These are phyloP conservation scores for Bucorvus abyssinicus DNA, from an alignment of 2,797 vertebrate genomes.

Conservation along the genomic window DNA sequence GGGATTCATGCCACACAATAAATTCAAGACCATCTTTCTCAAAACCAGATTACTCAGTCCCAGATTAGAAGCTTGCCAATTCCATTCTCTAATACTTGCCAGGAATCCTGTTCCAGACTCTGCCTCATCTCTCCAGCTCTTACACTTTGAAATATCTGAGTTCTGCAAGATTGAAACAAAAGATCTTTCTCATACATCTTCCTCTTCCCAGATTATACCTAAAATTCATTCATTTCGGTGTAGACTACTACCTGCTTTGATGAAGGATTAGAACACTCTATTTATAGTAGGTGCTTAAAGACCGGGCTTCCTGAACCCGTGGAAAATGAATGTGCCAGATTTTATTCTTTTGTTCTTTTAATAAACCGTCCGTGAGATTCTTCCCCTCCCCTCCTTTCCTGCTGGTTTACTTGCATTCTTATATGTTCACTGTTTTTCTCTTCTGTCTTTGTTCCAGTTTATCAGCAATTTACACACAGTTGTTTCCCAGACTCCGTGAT, in stretches of 20 bases:
- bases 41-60: neutral
- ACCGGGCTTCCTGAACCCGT: constrained; percentile 41
- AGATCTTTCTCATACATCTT: constrained; percentile 8
- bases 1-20: neutral
- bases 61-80: neutral
- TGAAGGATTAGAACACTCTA: constrained; percentile 42
- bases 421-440: constrained; percentile 59
- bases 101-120: neutral
- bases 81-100: neutral
- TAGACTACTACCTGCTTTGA: constrained; percentile 12
- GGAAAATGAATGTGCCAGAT: constrained; percentile 61
- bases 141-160: neutral
- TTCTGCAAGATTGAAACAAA: constrained; percentile 3
- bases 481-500: constrained; percentile 59
- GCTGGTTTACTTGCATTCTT: constrained; percentile 66
- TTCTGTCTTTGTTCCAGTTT: constrained; percentile 67
- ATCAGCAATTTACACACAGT: constrained; percentile 68
- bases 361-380: constrained; percentile 62
- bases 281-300: constrained; percentile 61
- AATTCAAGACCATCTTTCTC: neutral
- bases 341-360: constrained; percentile 70
- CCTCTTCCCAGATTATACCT: constrained; percentile 18
- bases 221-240: constrained; percentile 27
- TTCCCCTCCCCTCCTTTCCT: constrained; percentile 66
- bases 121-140: neutral